A percentile compares a stretch with the other conserved stretches of the same genome.
phyloP scores from a whole-genome alignment of 2,797 vertebrate species.

The Rhincodon typus region DNA sequence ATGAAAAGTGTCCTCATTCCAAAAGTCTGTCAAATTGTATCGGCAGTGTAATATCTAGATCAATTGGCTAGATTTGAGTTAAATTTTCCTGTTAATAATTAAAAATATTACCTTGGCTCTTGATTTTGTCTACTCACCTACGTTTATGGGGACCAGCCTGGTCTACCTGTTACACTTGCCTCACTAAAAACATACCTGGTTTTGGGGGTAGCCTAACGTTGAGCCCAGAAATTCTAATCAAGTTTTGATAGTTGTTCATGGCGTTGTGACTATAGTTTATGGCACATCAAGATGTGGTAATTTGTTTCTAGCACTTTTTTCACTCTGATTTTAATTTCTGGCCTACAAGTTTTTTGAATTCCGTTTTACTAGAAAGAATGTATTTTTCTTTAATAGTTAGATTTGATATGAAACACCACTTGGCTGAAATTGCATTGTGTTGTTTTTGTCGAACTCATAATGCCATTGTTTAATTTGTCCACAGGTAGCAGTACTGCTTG shows the following conservation, averaged over 20 bases:
- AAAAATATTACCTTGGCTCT: too few species aligned
- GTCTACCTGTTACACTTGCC: too few species aligned
- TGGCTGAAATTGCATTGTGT: background rate
- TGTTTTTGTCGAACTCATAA: background rate
- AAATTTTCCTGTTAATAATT: too few species aligned
- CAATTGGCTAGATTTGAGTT: too few species aligned
- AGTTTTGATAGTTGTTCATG: background rate
- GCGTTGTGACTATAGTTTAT: background rate
- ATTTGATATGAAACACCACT: background rate
- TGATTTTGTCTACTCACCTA: too few species aligned
- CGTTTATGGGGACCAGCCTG: too few species aligned
- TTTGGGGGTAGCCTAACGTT: too few species aligned
- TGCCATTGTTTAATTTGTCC: background rate
- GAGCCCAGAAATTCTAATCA: too few species aligned
- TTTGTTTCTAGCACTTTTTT: background rate
- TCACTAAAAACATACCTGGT: too few species aligned
- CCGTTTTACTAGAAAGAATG: background rate
- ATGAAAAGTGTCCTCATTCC: too few species aligned
- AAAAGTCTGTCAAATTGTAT: too few species aligned
- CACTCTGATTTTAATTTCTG: background rate
- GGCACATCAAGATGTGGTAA: background rate
- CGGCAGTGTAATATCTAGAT: too few species aligned
- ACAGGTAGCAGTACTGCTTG: conserved; percentile 39
- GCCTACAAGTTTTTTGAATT: background rate
- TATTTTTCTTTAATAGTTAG: background rate